Percentiles rank a stretch among this genome's conserved stretches.
Conservation (phyloP, 1,140 invertebrate genomes). For the Lucilia cuprina region DNA sequence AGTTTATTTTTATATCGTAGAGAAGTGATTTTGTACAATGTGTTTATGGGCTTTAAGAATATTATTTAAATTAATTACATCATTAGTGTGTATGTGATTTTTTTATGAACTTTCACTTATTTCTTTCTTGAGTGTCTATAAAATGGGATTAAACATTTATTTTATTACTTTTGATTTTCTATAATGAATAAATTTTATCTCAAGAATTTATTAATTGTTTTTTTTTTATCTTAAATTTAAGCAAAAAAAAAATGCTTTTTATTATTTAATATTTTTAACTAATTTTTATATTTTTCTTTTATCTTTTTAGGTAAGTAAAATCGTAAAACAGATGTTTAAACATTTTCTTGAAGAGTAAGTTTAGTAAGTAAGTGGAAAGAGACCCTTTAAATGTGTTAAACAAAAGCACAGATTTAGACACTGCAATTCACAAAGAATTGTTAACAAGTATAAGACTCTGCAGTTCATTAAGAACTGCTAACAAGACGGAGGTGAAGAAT, state of each 20-base stretch:
- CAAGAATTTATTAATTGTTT: neutral
- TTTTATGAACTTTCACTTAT: conserved; percentile 26
- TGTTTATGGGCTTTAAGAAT: conserved; percentile 2
- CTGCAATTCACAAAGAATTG: too few relatives aligned
- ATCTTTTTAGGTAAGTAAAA: conserved; percentile 1
- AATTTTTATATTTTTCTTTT: neutral
- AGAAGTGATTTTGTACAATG: neutral
- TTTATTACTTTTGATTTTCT: neutral
- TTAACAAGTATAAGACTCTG: too few relatives aligned
- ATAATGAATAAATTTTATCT: neutral
- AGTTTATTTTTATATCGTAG: neutral
- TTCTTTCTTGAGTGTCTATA: neutral
- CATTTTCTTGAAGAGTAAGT: neutral
- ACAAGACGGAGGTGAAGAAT: too few relatives aligned
- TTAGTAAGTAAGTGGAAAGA: too few relatives aligned
- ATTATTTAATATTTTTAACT: neutral
- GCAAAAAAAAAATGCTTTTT: too few relatives aligned
- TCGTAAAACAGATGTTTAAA: neutral
- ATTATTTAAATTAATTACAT: conserved; percentile 37
- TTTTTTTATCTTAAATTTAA: too few relatives aligned
- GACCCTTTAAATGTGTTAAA: too few relatives aligned
- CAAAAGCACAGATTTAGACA: too few relatives aligned
- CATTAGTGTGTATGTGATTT: conserved; percentile 5
- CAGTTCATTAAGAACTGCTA: too few relatives aligned
- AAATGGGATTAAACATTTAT: neutral